Conservation (phyloP, 2,888 invertebrate genomes). For the Athripsodes cinereus region DNA sequence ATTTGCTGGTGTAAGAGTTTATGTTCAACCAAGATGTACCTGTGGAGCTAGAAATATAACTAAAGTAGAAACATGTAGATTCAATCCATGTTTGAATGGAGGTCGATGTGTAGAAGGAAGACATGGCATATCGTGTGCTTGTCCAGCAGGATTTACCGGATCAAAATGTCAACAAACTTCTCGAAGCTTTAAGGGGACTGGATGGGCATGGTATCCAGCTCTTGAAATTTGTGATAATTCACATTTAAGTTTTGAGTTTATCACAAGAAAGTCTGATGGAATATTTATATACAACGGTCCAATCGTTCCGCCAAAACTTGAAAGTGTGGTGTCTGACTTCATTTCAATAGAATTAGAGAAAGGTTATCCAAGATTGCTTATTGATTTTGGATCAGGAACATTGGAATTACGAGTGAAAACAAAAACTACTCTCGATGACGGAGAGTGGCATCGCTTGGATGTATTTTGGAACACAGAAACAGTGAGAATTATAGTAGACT, state of each 20-base stretch:
- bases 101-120: slow-evolving; percentile 70
- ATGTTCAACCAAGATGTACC: slow-evolving; percentile 64
- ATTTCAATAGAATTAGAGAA: slow-evolving; percentile 49
- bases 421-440: slow-evolving; percentile 44
- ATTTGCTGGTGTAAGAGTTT: slow-evolving; percentile 74
- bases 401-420: slow-evolving; percentile 35
- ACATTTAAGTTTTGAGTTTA: slow-evolving; percentile 52
- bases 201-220: slow-evolving; percentile 55
- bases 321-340: slow-evolving; percentile 43
- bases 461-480: slow-evolving; percentile 48
- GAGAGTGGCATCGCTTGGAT: slow-evolving; percentile 55
- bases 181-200: slow-evolving; percentile 49
- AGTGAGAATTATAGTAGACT: slow-evolving; percentile 47
- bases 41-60: slow-evolving; percentile 70
- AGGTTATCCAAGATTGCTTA: slow-evolving; percentile 44
- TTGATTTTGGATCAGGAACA: slow-evolving; percentile 51
- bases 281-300: slow-evolving; percentile 57
- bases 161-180: slow-evolving; percentile 56
- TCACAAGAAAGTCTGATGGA: slow-evolving; percentile 46
- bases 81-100: slow-evolving; percentile 69
- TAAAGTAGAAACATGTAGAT: slow-evolving; percentile 62
- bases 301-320: slow-evolving; percentile 39
- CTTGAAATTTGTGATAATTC: slow-evolving; percentile 52
- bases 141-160: slow-evolving; percentile 49
- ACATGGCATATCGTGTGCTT: slow-evolving; percentile 55